Evolutionary conservation across 2,113 vertebrate genomes (phyloP).

Genomic region (Pelodiscus sinensis): DNA sequence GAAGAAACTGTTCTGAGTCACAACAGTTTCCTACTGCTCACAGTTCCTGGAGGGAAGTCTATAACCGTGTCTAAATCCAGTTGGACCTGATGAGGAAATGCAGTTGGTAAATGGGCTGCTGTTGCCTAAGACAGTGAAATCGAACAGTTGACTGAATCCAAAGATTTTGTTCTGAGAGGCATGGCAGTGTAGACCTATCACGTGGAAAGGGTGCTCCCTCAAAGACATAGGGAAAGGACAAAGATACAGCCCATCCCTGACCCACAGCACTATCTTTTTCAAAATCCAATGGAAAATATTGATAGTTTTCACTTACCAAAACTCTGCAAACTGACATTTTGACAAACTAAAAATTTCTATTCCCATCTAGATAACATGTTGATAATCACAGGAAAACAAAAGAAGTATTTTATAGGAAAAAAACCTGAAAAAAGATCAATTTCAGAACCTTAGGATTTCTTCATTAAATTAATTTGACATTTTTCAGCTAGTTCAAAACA

Average conservation of each 20-base stretch:
- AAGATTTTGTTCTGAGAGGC: neutral
- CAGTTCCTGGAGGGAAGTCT: neutral
- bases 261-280: neutral
- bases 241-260: neutral
- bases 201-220: neutral
- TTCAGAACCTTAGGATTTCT: neutral
- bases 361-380: neutral
- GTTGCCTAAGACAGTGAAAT: neutral
- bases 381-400: neutral
- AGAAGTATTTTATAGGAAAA: neutral
- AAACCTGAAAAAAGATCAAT: neutral
- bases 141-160: neutral
- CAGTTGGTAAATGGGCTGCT: neutral
- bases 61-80: neutral
- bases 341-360: fast-evolving
- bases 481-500: neutral
- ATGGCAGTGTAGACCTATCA: neutral
- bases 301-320: neutral
- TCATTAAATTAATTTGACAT: neutral
- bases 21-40: neutral
- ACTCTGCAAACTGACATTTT: fast-evolving
- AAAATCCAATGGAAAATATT: neutral
- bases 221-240: neutral
- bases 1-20: neutral
- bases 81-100: neutral